Percentiles rank a stretch among this genome's conserved stretches.
phyloP scores from a whole-genome alignment of 2,888 invertebrate species.

The Ormyrus pomaceus region DNA sequence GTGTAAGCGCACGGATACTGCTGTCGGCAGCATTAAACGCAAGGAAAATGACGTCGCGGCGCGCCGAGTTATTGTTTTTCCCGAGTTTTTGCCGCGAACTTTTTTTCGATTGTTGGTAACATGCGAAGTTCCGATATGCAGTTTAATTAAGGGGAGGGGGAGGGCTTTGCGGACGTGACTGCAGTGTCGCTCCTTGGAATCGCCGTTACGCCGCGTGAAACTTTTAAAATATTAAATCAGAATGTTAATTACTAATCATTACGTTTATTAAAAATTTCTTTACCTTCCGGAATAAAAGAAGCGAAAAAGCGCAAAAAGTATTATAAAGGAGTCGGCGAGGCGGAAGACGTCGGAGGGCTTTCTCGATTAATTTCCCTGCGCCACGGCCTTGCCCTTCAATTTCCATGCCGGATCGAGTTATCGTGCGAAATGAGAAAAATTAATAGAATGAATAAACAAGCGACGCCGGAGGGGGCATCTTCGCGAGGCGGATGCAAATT shows the following conservation, averaged over 20 bases:
- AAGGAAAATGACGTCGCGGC: slow-evolving; percentile 14
- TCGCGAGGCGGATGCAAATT: slow-evolving; percentile 64
- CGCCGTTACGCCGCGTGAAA: not conserved
- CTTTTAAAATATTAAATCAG: not conserved
- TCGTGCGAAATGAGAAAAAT: slow-evolving; percentile 69
- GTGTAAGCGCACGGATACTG: not conserved
- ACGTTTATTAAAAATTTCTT: no score
- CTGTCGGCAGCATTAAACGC: slow-evolving; percentile 4
- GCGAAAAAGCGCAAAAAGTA: not conserved
- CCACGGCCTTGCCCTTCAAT: slow-evolving; percentile 56
- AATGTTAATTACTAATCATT: not conserved
- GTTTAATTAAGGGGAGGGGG: not conserved
- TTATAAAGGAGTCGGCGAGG: slow-evolving; percentile 58
- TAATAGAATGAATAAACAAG: slow-evolving; percentile 73
- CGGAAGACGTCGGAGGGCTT: slow-evolving; percentile 62
- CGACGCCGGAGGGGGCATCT: slow-evolving; percentile 63
- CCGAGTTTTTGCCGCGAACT: not conserved
- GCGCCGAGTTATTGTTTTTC: not conserved
- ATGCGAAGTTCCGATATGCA: not conserved
- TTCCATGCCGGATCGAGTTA: slow-evolving; percentile 69
- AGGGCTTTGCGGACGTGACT: slow-evolving; percentile 22
- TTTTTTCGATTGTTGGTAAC: not conserved
- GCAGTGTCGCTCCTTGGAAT: not conserved
- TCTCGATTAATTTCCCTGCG: slow-evolving; percentile 65
- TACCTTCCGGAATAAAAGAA: no score